Conservation (phyloP, 2,113 vertebrate species). For the Periophthalmus modestus region DNA sequence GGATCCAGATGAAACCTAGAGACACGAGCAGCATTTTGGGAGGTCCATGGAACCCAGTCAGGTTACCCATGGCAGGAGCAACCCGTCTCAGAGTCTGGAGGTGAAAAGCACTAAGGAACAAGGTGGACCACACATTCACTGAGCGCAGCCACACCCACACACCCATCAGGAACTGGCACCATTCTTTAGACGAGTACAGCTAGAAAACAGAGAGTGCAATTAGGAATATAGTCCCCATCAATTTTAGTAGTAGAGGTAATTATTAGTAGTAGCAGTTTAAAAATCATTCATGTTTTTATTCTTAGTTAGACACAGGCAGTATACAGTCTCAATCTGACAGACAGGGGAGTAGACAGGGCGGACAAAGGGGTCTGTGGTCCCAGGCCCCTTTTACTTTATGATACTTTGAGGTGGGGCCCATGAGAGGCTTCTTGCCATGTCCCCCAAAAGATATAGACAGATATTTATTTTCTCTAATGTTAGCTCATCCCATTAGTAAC, state of each 20-base stretch:
- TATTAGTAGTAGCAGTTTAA: no score
- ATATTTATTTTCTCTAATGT: no score
- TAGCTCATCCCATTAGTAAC: no score
- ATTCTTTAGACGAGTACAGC: conserved; percentile 65
- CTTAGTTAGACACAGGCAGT: neutral
- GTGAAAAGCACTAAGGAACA: conserved; percentile 79
- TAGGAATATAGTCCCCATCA: neutral
- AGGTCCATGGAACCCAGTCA: conserved; percentile 12
- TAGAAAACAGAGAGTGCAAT: conserved; percentile 29
- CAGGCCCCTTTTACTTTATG: no score
- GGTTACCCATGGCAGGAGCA: conserved; percentile 26
- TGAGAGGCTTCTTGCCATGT: no score
- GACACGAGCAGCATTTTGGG: conserved; percentile 52
- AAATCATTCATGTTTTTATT: neutral
- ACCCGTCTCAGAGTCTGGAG: conserved; percentile 75
- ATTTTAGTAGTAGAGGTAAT: no score
- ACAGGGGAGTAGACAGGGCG: no score
- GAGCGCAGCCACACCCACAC: conserved; percentile 81
- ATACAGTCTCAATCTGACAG: neutral
- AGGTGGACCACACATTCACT: conserved; percentile 80
- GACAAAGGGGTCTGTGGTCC: no score
- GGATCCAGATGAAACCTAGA: conserved; percentile 68
- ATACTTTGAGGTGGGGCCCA: no score
- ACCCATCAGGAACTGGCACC: conserved; percentile 80
- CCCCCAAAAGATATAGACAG: no score